phyloP scores from a whole-genome alignment of 2,113 vertebrate species.

The Oryzias javanicus region DNA sequence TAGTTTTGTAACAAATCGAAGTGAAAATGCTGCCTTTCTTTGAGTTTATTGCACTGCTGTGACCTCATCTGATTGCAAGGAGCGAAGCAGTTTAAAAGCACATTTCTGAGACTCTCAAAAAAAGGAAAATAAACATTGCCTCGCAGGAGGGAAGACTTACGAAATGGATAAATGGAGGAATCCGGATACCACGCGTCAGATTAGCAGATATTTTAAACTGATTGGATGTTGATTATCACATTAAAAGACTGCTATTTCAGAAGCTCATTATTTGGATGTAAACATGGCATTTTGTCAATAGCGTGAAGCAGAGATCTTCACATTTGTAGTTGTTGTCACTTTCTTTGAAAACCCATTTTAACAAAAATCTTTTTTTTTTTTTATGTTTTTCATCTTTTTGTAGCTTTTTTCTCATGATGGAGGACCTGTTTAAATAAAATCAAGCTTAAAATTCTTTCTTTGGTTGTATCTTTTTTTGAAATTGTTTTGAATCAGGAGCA shows the following conservation, averaged over 20 bases:
- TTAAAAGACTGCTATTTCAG: constrained; percentile 5
- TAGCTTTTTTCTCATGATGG: too few species aligned
- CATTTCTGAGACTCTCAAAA: constrained; percentile 48
- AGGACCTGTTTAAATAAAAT: too few species aligned
- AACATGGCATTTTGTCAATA: background rate
- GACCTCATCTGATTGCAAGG: constrained; percentile 67
- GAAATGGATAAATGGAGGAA: constrained; percentile 17
- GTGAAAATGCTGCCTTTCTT: constrained; percentile 54
- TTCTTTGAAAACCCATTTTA: too few species aligned
- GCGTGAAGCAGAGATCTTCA: too few species aligned
- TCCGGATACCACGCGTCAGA: constrained; percentile 33
- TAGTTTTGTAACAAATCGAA: constrained; percentile 67
- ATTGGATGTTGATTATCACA: constrained; percentile 10
- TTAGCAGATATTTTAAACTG: constrained; percentile 28
- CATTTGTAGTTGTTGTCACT: too few species aligned
- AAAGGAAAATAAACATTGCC: constrained; percentile 21
- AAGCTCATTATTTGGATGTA: background rate
- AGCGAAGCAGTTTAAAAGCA: constrained; percentile 54
- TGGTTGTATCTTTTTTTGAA: too few species aligned
- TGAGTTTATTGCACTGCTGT: constrained; percentile 56
- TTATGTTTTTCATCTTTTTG: too few species aligned
- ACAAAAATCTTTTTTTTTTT: too few species aligned
- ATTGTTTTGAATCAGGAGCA: too few species aligned
- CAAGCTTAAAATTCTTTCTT: too few species aligned
- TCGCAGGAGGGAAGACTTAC: constrained; percentile 12